Evolutionary conservation across 2,797 vertebrate species (phyloP), one percentile per base, ranked within the genome.

Genomic region (Lycodopsis pacificus): DNA sequence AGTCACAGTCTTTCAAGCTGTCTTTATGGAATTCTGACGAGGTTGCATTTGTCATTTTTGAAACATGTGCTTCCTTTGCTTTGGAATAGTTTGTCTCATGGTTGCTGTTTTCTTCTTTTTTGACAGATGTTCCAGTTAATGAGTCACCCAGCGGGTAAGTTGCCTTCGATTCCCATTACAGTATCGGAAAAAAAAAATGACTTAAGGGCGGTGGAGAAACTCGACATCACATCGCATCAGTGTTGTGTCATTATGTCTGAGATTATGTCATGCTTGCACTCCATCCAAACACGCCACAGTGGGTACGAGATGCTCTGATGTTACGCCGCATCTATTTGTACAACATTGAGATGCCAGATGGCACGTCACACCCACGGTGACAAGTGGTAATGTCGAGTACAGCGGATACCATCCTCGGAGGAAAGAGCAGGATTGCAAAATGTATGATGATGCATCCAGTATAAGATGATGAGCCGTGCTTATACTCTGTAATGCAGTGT

Each of bases 71-170:
- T 34, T 71, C 44, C 30, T 75, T 56, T 79, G 13, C 32, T 79
- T 62, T 42, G 53, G 20, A 76, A 87, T 40, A 71, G 27, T 76
- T 86, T 83, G 59, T 73, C 72, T 93, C 65, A 90, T 48, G 4
- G 38, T 85, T 84, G 19, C 62, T 83, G 32, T 89, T 84, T 84
- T 85, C 51, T n/a, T 88, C 49, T 15, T 87, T 83, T 83, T 85
- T 82, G 72, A 85, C 92, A 94, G 93, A 92, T 89, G 90, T 91
- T 92, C 91, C 90, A 83, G 89, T 80, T 53, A 46, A 49, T 56
- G 88, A 91, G 66, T 89, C 92, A 79, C 65, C 84, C 85, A 86
- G 82, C 63, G 51, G 91, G 93, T 94, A 89, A 94, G 93, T 91
- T 88, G 38, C 76, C 66, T 86, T 67, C 79, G 44, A 82, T 84